A percentile compares a stretch with the other conserved stretches of the same genome.
Evolutionary conservation across 2,888 invertebrate species (phyloP).

Genomic region (Trichogramma evanescens): DNA sequence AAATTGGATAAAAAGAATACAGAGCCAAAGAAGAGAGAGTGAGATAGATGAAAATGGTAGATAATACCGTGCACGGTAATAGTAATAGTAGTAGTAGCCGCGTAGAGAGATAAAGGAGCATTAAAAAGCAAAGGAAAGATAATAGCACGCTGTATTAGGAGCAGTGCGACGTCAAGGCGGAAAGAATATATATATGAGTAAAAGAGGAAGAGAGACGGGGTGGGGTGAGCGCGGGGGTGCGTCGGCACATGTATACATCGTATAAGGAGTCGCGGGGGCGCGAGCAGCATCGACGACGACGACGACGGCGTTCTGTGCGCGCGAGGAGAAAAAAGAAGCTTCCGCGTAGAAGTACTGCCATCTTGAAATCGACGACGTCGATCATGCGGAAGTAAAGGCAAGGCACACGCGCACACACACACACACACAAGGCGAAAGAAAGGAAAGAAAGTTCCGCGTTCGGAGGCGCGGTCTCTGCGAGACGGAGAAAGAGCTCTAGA

Average conservation of each 20-base stretch:
- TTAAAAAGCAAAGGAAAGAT: background rate
- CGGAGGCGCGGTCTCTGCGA: conserved; percentile 6
- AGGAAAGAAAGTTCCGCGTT: conserved; percentile 25
- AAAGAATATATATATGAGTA: background rate
- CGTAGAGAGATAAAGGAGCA: background rate
- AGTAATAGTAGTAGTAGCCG: background rate
- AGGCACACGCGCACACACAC: conserved; percentile 36
- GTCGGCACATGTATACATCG: conserved; percentile 15
- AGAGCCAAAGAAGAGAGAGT: conserved; percentile 11
- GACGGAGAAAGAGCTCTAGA: conserved; percentile 17
- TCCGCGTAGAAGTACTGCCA: conserved; percentile 29
- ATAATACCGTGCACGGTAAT: no score
- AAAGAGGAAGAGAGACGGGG: background rate
- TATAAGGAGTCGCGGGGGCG: conserved; percentile 18
- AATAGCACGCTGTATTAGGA: background rate
- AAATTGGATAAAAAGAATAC: conserved; percentile 12
- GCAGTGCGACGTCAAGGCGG: background rate
- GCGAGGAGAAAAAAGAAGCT: background rate
- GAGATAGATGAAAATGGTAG: conserved; percentile 1
- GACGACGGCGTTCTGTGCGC: background rate
- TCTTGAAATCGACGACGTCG: conserved; percentile 43
- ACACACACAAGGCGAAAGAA: conserved; percentile 22
- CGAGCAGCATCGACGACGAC: no score
- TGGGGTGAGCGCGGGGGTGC: conserved; percentile 14
- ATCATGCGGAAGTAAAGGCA: conserved; percentile 43